Percentiles rank a stretch among this genome's conserved stretches.
phyloP scores from a whole-genome alignment of 2,113 vertebrate genomes.

The Aptenodytes forsteri region DNA sequence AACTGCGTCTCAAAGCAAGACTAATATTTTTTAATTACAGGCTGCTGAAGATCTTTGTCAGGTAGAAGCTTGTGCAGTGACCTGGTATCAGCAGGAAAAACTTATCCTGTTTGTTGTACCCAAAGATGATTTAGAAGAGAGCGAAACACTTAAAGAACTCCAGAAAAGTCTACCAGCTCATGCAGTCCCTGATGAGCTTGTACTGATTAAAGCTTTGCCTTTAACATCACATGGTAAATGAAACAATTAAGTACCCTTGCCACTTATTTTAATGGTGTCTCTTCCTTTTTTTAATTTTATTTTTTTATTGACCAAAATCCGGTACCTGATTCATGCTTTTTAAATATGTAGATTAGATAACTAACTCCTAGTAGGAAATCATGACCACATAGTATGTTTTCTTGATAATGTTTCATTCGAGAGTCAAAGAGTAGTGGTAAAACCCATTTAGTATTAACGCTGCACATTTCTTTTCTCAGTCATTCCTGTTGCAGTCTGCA shows the following conservation, averaged over 20 bases:
- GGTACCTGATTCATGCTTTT: background rate
- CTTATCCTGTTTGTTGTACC: constrained; percentile 86
- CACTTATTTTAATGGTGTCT: background rate
- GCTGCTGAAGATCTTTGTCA: constrained; percentile 76
- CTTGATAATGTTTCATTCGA: background rate
- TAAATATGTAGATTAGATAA: background rate
- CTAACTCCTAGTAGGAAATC: background rate
- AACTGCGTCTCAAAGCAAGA: background rate
- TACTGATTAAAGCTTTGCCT: constrained; percentile 79
- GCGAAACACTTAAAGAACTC: constrained; percentile 71
- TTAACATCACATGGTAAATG: constrained; percentile 87
- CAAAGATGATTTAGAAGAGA: constrained; percentile 48
- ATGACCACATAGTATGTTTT: background rate
- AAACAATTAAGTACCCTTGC: background rate
- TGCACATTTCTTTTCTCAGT: background rate
- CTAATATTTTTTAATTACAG: constrained; percentile 68
- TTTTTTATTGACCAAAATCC: background rate
- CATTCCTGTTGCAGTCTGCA: background rate
- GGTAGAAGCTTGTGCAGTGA: constrained; percentile 85
- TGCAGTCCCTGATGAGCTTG: constrained; percentile 85
- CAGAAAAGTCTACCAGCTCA: constrained; percentile 77
- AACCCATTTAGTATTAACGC: background rate
- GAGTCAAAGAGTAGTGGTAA: background rate
- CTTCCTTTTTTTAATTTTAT: background rate
- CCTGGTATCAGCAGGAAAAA: constrained; percentile 75